phyloP scores from a whole-genome alignment of 2,113 vertebrate species.

The Nicator chloris region DNA sequence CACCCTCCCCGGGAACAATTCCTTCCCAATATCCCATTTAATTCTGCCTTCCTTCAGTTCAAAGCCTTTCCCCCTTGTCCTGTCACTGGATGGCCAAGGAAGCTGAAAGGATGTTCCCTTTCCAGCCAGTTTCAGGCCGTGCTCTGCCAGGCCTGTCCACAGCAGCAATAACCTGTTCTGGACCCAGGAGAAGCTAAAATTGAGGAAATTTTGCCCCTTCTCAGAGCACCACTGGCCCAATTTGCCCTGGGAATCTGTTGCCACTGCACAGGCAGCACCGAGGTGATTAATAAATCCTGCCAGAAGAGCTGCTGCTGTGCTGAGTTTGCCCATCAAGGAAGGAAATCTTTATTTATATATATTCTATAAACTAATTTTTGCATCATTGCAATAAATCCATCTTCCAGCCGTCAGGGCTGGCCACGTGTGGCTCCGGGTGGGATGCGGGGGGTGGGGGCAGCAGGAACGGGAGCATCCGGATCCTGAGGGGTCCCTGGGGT shows the following conservation, averaged over 20 bases:
- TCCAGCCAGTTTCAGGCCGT: accelerated
- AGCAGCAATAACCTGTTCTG: accelerated
- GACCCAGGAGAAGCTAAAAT: not conserved
- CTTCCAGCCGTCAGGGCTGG: not conserved
- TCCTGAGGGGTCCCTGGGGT: not conserved
- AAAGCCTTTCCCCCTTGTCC: not conserved
- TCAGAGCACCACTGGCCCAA: accelerated
- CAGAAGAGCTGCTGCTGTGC: slow-evolving; percentile 29
- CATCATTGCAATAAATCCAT: slow-evolving; percentile 60
- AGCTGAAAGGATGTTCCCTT: not conserved
- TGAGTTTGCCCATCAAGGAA: slow-evolving; percentile 51
- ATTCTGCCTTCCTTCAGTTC: not conserved
- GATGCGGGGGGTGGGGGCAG: not conserved
- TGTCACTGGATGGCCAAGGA: not conserved
- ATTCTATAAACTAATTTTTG: slow-evolving; percentile 66
- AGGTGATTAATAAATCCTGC: slow-evolving; percentile 42
- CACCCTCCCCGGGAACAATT: accelerated
- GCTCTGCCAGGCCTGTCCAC: not conserved
- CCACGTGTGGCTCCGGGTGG: not conserved
- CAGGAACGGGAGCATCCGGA: not conserved
- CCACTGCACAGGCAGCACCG: accelerated
- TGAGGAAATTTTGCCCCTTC: not conserved
- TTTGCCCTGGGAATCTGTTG: not conserved
- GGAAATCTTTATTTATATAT: slow-evolving; percentile 63
- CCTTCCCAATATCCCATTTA: not conserved